A percentile compares a stretch with the other conserved stretches of the same genome.
Evolutionary conservation across 2,113 vertebrate genomes (phyloP).

Genomic region (Gorsachius goisagi): DNA sequence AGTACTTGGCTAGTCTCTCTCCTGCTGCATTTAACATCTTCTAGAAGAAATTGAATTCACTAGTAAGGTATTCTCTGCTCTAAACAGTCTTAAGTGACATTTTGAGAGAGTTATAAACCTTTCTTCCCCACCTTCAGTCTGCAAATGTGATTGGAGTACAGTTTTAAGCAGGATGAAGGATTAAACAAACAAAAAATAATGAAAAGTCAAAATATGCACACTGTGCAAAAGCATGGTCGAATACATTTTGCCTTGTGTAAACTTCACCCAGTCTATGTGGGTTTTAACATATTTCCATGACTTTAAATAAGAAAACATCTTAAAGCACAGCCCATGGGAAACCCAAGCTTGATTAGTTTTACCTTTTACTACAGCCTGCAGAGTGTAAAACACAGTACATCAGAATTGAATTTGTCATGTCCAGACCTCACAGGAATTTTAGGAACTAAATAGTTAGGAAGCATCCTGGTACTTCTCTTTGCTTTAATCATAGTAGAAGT

Average conservation of each 20-base stretch:
- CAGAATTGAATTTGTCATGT: conserved; percentile 89
- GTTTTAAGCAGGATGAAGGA: conserved; percentile 65
- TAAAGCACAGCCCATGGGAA: conserved; percentile 77
- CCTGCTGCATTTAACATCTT: neutral
- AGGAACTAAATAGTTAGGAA: conserved; percentile 84
- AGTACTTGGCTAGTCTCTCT: neutral
- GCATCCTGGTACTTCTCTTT: conserved; percentile 80
- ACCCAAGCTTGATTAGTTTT: conserved; percentile 84
- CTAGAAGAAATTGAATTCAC: conserved; percentile 16
- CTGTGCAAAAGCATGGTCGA: conserved; percentile 64
- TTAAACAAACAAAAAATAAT: conserved; percentile 74
- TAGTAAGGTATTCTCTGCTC: neutral
- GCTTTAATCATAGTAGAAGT: conserved; percentile 86
- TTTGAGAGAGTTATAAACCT: neutral
- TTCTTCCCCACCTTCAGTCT: conserved; percentile 24
- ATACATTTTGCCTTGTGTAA: conserved; percentile 75
- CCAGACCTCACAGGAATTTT: conserved; percentile 86
- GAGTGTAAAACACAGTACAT: conserved; percentile 85
- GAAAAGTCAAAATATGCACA: conserved; percentile 74
- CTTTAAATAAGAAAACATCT: conserved; percentile 81
- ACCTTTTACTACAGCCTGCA: conserved; percentile 80
- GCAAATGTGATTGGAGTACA: conserved; percentile 42
- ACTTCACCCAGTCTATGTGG: conserved; percentile 67
- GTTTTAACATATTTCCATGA: conserved; percentile 79
- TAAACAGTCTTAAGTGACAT: neutral